phyloP scores from a whole-genome alignment of 2,797 vertebrate species.

The Dipus sagitta region DNA sequence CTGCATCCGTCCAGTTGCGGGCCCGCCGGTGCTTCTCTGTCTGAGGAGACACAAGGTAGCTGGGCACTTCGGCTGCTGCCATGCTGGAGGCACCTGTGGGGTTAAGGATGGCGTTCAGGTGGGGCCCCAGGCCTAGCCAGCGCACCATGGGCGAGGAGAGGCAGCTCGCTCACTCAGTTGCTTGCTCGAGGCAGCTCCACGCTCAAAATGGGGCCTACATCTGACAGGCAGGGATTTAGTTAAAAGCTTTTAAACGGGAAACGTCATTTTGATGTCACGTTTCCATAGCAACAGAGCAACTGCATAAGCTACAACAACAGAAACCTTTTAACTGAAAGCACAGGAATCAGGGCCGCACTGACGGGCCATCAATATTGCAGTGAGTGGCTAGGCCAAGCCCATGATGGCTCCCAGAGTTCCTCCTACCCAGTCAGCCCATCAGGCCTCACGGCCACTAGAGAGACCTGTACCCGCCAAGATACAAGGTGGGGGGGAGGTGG shows the following conservation, averaged over 20 bases:
- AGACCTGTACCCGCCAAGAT: not conserved
- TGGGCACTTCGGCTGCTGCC: slow-evolving; percentile 95
- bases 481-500: fast-evolving
- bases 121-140: slow-evolving; percentile 84
- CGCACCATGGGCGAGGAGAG: slow-evolving; percentile 85
- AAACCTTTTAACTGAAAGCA: slow-evolving; percentile 99
- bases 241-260: slow-evolving; percentile 99
- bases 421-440: fast-evolving
- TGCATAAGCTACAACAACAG: slow-evolving; percentile 95
- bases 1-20: slow-evolving; percentile 98
- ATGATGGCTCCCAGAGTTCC: not conserved
- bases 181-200: slow-evolving; percentile 91
- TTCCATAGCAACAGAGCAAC: slow-evolving; percentile 97
- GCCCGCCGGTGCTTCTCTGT: slow-evolving; percentile 97
- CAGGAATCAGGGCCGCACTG: slow-evolving; percentile 93
- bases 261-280: slow-evolving; percentile 99
- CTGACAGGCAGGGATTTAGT: slow-evolving; percentile 98
- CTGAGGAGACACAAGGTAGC: slow-evolving; percentile 93
- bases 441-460: fast-evolving
- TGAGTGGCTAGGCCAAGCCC: not conserved
- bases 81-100: slow-evolving; percentile 90
- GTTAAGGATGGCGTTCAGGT: slow-evolving; percentile 85
- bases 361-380: slow-evolving; percentile 93
- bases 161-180: slow-evolving; percentile 74
- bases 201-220: slow-evolving; percentile 99